phyloP scores from a whole-genome alignment of 1,140 invertebrate species.

The Ostrea denselamellosa region DNA sequence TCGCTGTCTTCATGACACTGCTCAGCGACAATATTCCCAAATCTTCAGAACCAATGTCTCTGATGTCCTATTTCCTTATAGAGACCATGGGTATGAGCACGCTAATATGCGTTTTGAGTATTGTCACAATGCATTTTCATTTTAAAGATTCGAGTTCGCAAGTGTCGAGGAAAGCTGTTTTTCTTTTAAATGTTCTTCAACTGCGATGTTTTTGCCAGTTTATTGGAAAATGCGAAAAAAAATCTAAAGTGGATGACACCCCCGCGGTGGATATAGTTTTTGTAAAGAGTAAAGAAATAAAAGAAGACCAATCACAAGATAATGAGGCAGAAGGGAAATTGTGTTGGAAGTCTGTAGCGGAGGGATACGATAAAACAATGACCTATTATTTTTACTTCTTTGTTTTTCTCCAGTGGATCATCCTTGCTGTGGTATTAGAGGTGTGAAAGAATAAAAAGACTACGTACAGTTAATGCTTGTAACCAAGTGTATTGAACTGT shows the following conservation, averaged over 20 bases:
- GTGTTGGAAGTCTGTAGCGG: not conserved
- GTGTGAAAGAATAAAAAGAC: not conserved
- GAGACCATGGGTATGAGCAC: not conserved
- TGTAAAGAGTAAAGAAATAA: not conserved
- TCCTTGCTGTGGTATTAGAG: not conserved
- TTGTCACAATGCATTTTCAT: slow-evolving; percentile 3
- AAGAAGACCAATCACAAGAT: not conserved
- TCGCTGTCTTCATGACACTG: slow-evolving; percentile 77
- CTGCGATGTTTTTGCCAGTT: not conserved
- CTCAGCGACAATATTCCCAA: slow-evolving; percentile 82
- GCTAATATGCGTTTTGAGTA: not conserved
- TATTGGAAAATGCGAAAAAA: not conserved
- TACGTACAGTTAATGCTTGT: no score
- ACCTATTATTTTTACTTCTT: not conserved
- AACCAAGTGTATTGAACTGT: no score
- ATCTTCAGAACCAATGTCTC: slow-evolving; percentile 79
- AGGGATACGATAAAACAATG: not conserved
- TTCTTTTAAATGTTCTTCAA: not conserved
- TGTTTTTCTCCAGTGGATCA: not conserved
- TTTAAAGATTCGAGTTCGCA: not conserved
- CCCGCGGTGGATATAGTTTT: not conserved
- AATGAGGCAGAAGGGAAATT: not conserved
- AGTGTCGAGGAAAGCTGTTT: not conserved
- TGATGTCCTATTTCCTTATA: slow-evolving; percentile 65
- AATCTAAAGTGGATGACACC: not conserved